Percentiles rank a stretch among this genome's conserved stretches.
Evolutionary conservation across 1,140 invertebrate genomes (phyloP).

Genomic region (Lepidurus couesii): DNA sequence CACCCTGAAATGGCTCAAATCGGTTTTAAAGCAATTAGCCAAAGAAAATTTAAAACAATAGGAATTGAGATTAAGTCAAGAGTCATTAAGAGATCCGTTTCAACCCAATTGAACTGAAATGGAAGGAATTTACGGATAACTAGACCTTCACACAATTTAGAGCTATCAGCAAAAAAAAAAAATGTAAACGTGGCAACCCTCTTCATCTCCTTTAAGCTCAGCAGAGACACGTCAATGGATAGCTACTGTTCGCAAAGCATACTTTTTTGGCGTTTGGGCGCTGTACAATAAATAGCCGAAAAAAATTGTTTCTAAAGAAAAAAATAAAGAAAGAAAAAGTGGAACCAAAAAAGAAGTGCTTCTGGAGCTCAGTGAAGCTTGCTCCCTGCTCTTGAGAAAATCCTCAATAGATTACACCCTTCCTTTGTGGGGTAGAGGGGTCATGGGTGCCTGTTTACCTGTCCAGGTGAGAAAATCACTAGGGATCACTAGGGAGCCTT

Average conservation of each 20-base stretch:
- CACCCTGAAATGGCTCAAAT: not conserved
- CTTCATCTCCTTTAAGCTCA: conserved; percentile 11
- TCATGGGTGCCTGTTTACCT: not conserved
- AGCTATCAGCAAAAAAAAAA: not conserved
- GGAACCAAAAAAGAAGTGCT: not conserved
- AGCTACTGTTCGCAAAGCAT: not conserved
- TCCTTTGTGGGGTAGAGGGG: not conserved
- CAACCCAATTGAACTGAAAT: not conserved
- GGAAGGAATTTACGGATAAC: not conserved
- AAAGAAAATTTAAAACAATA: not conserved
- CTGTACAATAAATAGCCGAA: not conserved
- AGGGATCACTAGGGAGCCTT: not conserved
- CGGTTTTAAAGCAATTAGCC: not conserved
- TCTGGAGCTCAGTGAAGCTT: not conserved
- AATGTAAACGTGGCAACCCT: not conserved
- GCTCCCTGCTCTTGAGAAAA: not conserved
- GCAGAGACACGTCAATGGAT: not conserved
- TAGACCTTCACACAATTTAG: conserved; percentile 1
- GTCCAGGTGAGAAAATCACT: conserved; percentile 15
- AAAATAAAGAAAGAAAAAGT: not conserved
- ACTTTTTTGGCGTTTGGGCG: not conserved
- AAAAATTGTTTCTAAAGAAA: not conserved
- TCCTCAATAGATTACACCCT: conserved; percentile 3
- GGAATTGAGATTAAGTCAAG: not conserved
- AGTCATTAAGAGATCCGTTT: not conserved